Evolutionary conservation across 1,140 invertebrate species (phyloP), one percentile per base, ranked within the genome.

Genomic region (Ectropis grisescens): DNA sequence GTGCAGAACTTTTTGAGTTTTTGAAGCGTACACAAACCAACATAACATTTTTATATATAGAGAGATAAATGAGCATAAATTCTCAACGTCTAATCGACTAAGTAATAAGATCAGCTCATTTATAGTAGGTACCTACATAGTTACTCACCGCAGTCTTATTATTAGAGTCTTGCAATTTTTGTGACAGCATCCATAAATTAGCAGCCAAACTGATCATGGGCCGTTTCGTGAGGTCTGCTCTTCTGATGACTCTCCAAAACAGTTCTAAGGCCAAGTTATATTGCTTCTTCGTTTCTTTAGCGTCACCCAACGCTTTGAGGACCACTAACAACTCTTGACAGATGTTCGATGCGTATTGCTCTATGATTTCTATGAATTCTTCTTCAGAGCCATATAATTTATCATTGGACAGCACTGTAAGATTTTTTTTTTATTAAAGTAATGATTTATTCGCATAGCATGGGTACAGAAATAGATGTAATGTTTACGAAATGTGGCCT

Each of bases 361-460:
- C 90, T 0, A 96, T 84, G 82, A 95, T 93, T 2, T 69, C 71
- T 7, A 96, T 80, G 74, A 95, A 98, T 74, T 95, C 93, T 13
- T 88, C 85, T 82, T 97, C 94, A 24, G 88, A 88, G 1, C 95
- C 95, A 72, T 98, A 98, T n/a, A 98, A 75, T 29, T 89, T 86
- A 71, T 98, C 95, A 74, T 98, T 98, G 1, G 95, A 95, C 65
- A 97, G 91, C 32, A 98, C 93, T 94, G 79, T 83, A 85, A 59
- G 47, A 26, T n/a, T n/a, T n/a, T n/a, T n/a, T n/a, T n/a, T n/a
- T n/a, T n/a, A n/a, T n/a, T n/a, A n/a, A n/a, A n/a, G n/a, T n/a
- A n/a, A n/a, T n/a, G n/a, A n/a, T n/a, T n/a, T n/a, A n/a, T n/a
- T n/a, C n/a, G n/a, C n/a, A n/a, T n/a, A n/a, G n/a, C n/a, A n/a